phyloP scores from a whole-genome alignment of 2,113 vertebrate species.

The Channa maculata region DNA sequence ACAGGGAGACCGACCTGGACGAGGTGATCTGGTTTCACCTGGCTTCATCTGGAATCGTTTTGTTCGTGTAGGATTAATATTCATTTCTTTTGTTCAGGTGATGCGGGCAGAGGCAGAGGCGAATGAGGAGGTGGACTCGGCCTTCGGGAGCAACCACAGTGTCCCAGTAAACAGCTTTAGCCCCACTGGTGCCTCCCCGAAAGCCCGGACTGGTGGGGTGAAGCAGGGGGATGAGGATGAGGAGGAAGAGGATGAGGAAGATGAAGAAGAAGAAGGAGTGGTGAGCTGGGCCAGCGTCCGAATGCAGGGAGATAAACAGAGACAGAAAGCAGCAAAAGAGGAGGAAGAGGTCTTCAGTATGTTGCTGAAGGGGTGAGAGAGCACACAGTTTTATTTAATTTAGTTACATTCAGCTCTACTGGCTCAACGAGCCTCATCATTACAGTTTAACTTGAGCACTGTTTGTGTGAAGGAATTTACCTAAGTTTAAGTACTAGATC shows the following conservation, averaged over 20 bases:
- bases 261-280: constrained; percentile 85
- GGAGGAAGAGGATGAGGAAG: constrained; percentile 51
- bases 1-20: constrained; percentile 95
- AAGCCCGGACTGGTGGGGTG: constrained; percentile 15
- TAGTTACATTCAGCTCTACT: too few species aligned
- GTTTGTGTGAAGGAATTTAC: too few species aligned
- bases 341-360: constrained; percentile 75
- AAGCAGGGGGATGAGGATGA: constrained; percentile 29
- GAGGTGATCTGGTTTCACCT: constrained; percentile 79
- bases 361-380: constrained; percentile 75
- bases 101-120: constrained; percentile 72
- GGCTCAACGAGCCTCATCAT: too few species aligned
- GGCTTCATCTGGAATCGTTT: too few species aligned
- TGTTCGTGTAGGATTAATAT: background rate
- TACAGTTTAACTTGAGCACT: too few species aligned
- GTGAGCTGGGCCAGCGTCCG: constrained; percentile 81
- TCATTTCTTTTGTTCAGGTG: constrained; percentile 48
- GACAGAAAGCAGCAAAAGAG: constrained; percentile 61
- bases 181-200: constrained; percentile 22
- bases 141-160: constrained; percentile 90
- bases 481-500: too few species aligned
- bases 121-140: constrained; percentile 88
- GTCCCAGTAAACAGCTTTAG: constrained; percentile 80
- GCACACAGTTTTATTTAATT: background rate
- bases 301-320: constrained; percentile 80